A percentile compares a stretch with the other conserved stretches of the same genome.
These are phyloP conservation scores for Nomada flava DNA, from an alignment of 2,888 invertebrate genomes.

Conservation along the genomic window DNA sequence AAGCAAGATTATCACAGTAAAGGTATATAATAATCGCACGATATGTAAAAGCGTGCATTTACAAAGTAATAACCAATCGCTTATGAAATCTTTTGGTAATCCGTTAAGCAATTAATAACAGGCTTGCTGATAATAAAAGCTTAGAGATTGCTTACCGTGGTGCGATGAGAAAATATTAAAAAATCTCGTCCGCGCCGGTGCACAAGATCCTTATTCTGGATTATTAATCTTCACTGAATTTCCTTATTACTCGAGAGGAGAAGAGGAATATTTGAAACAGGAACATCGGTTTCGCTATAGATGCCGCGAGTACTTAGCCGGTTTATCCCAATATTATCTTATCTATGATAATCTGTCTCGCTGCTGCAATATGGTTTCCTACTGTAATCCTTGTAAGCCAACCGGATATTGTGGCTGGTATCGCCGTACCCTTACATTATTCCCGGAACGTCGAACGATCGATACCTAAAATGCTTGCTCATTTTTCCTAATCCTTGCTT, in stretches of 20 bases:
- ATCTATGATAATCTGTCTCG: conserved; percentile 57
- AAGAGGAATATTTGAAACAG: conserved; percentile 8
- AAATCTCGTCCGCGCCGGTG: not conserved
- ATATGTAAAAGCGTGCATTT: too few species aligned
- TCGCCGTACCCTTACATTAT: conserved; percentile 19
- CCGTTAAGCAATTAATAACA: conserved; percentile 25
- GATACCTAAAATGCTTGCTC: conserved; percentile 42
- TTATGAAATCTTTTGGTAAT: not conserved
- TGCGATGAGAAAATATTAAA: conserved; percentile 21
- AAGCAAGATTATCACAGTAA: too few species aligned
- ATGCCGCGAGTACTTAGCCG: conserved; percentile 18
- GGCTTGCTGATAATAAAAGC: conserved; percentile 17
- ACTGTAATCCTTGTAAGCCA: conserved; percentile 48
- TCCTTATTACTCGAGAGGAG: conserved; percentile 23
- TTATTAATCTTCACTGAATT: conserved; percentile 25
- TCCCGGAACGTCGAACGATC: conserved; percentile 47
- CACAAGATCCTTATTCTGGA: conserved; percentile 1
- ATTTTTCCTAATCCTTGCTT: conserved; percentile 44
- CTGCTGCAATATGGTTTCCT: conserved; percentile 45
- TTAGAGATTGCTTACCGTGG: not conserved
- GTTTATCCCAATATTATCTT: conserved; percentile 52
- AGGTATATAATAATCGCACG: too few species aligned
- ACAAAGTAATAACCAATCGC: not conserved
- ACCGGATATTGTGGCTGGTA: conserved; percentile 34
- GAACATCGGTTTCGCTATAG: conserved; percentile 2